Percentiles rank a stretch among this genome's conserved stretches.
Evolutionary conservation across 2,113 vertebrate genomes (phyloP).

Genomic region (Myrmecophaga tridactyla): DNA sequence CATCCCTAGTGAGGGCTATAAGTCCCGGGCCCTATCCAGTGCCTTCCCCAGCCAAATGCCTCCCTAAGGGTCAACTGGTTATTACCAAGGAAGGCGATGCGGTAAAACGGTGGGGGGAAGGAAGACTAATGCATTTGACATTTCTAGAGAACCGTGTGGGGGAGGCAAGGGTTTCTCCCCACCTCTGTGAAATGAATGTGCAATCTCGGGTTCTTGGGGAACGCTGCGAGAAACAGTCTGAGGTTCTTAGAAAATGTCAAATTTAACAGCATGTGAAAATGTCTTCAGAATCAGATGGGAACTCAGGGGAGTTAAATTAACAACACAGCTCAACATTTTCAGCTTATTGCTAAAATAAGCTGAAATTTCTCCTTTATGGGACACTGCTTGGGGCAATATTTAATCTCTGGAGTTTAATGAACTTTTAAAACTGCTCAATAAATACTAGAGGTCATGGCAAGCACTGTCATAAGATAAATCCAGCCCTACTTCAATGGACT

Average conservation of each 20-base stretch:
- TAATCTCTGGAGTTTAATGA: slow-evolving; percentile 88
- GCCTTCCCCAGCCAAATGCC: neutral
- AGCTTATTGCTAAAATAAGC: slow-evolving; percentile 83
- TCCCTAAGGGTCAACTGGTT: slow-evolving; percentile 9
- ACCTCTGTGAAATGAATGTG: slow-evolving; percentile 21
- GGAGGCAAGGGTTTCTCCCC: slow-evolving; percentile 6
- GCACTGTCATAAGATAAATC: slow-evolving; percentile 82
- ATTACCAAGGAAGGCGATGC: slow-evolving; percentile 54
- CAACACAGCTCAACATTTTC: slow-evolving; percentile 84
- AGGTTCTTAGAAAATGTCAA: slow-evolving; percentile 78
- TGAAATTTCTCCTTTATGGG: slow-evolving; percentile 84
- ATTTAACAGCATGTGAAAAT: slow-evolving; percentile 77
- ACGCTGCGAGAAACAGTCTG: slow-evolving; percentile 25
- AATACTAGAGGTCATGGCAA: slow-evolving; percentile 83
- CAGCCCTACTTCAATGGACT: slow-evolving; percentile 76
- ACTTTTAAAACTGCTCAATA: slow-evolving; percentile 87
- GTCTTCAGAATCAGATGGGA: slow-evolving; percentile 80
- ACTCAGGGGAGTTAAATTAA: slow-evolving; percentile 83
- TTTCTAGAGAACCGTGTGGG: slow-evolving; percentile 70
- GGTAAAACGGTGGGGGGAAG: slow-evolving; percentile 49
- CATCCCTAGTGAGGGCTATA: too few relatives aligned
- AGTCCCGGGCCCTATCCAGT: too few relatives aligned
- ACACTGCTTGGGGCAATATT: slow-evolving; percentile 80
- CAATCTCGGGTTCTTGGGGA: slow-evolving; percentile 48
- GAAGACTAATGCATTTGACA: slow-evolving; percentile 78